phyloP scores from a whole-genome alignment of 2,888 invertebrate genomes.

The Elegia similella region DNA sequence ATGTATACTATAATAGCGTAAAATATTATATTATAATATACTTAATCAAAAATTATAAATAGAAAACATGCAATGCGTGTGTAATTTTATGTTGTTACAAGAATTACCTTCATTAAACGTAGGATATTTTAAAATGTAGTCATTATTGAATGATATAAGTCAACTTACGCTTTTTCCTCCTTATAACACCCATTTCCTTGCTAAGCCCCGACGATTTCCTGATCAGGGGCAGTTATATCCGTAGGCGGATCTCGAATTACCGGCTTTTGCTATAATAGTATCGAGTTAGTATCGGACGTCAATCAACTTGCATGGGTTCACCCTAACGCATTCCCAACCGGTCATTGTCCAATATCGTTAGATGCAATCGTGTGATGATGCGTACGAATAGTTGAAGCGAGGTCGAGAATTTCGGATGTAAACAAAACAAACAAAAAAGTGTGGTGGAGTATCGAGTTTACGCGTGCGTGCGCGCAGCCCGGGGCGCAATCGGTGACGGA shows the following conservation, averaged over 20 bases:
- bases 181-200: conserved; percentile 73
- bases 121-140: not conserved
- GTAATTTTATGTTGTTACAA: not conserved
- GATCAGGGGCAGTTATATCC: conserved; percentile 42
- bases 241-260: conserved; percentile 43
- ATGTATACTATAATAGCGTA: no score
- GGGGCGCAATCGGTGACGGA: conserved; percentile 71
- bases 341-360: conserved; percentile 60
- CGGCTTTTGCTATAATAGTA: conserved; percentile 44
- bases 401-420: conserved; percentile 21
- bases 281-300: conserved; percentile 54
- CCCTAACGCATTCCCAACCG: conserved; percentile 64
- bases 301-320: conserved; percentile 54
- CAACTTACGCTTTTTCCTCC: conserved; percentile 77
- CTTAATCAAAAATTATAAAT: not conserved
- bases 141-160: conserved; percentile 36
- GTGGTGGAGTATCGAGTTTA: conserved; percentile 33
- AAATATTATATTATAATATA: no score
- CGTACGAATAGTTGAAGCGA: conserved; percentile 16
- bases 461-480: conserved; percentile 67
- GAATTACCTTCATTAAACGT: not conserved
- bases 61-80: not conserved
- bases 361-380: conserved; percentile 24
- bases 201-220: conserved; percentile 52
- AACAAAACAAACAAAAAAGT: conserved; percentile 54